Evolutionary conservation across 35 echinoderm and acorn worm species (phyloP), one percentile per base, ranked within the genome.

Genomic region (Apostichopus parvimensis): DNA sequence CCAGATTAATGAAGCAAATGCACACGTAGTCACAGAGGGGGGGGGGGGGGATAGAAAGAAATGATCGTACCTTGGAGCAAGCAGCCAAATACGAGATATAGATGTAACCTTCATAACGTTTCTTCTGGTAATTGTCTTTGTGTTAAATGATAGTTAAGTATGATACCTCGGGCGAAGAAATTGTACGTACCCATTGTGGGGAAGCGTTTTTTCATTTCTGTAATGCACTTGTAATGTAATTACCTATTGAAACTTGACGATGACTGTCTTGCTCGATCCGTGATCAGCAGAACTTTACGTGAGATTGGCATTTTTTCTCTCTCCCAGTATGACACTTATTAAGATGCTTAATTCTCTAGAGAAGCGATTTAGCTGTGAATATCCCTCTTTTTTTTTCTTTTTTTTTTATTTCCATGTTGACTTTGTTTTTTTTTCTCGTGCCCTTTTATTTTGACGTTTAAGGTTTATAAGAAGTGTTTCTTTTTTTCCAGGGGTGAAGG

Each of bases 221-320:
- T 84, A 84, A 84, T 84, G 81, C 81, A 84, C 81, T 84, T 84
- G 57, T 84, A 84, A 84, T 84, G 81, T 84, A 84, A 84, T 84
- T 84, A 84, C 54, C 15, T 84, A n/a, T 23, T 56, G 54, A 58
- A 84, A 84, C 81, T 54, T 58, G 81, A 84, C 56, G 81, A 54
- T 18, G 81, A 11, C 10, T 59, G 56, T 20, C 81, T 58, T 84
- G 54, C 9, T 23, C 17, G 55, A 56, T 84, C 11, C 81, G 81
- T 59, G 81, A 23, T 59, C 55, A 56, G 0, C 81, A 55, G 81
- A 84, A 56, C 81, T 84, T 1, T 84, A n/a, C 81, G 22, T 21
- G 54, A 84, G 81, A 84, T 84, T 84, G 81, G 58, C 81, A 59
- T 57, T 56, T 58, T 59, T 1, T 22, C 17, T 22, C 13, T 84